Evolutionary conservation across 1,140 invertebrate species (phyloP).

Genomic region (Bombus waltoni): DNA sequence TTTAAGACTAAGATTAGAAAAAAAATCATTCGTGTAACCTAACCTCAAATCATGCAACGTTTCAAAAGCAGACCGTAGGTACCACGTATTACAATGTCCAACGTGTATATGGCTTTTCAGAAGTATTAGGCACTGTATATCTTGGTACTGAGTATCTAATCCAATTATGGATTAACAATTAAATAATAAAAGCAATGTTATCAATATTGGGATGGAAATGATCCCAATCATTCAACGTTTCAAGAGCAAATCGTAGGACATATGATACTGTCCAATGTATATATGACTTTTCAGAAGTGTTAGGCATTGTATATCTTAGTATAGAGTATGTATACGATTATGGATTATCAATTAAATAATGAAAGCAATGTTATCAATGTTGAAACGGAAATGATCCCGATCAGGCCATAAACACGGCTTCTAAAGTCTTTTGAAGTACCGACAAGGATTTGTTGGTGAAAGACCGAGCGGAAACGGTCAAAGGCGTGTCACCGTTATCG

Average conservation of each 20-base stretch:
- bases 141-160: not conserved
- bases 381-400: constrained; percentile 49
- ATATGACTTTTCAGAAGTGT: not conserved
- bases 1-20: constrained; percentile 20
- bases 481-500: constrained; percentile 71
- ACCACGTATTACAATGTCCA: not conserved
- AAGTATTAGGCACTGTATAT: not conserved
- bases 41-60: constrained; percentile 1
- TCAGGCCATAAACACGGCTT: constrained; percentile 59
- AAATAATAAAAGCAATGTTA: constrained; percentile 39
- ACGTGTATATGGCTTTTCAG: not conserved
- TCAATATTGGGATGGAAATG: constrained; percentile 31
- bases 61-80: not conserved
- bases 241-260: not conserved
- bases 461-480: constrained; percentile 67
- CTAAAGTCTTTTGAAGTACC: constrained; percentile 53
- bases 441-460: constrained; percentile 56
- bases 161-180: constrained; percentile 27
- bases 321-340: not conserved
- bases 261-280: not conserved
- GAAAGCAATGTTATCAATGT: constrained; percentile 30
- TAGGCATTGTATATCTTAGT: not conserved
- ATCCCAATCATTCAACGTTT: constrained; percentile 27
- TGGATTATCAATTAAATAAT: constrained; percentile 50
- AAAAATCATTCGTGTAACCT: not conserved